Conservation (phyloP, 2,888 invertebrate genomes). For the Sthenelais limicola region DNA sequence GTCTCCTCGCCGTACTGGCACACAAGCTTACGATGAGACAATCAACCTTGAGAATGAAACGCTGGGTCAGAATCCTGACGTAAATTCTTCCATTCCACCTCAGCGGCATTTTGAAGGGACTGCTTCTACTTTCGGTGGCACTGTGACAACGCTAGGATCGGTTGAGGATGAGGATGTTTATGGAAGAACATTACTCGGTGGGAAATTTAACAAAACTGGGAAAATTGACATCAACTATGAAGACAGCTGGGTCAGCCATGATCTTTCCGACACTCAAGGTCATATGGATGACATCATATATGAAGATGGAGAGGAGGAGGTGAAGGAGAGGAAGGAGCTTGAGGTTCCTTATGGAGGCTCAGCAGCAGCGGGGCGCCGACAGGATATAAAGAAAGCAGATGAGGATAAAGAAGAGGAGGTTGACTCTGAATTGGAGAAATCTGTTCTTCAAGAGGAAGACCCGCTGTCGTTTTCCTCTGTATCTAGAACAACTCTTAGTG, state of each 20-base stretch:
- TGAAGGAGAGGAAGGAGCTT: background rate
- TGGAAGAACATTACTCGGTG: conserved; percentile 19
- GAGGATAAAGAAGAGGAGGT: background rate
- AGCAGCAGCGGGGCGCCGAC: no score
- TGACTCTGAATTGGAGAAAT: conserved; percentile 3
- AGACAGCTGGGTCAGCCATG: conserved; percentile 23
- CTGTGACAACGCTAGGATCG: conserved; percentile 1
- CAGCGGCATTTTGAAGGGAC: no score
- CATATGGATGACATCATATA: background rate
- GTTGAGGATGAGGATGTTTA: conserved; percentile 9
- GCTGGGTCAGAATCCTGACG: no score
- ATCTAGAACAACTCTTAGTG: conserved; percentile 1
- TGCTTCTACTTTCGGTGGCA: conserved; percentile 5
- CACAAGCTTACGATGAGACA: no score
- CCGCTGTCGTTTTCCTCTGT: conserved; percentile 21
- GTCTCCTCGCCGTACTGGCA: conserved; percentile 13
- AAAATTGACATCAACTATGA: conserved; percentile 20
- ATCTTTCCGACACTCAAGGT: background rate
- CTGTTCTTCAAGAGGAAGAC: conserved; percentile 1
- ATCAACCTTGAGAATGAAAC: no score
- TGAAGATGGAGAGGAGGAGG: background rate
- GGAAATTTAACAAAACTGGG: conserved; percentile 5
- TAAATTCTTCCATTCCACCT: no score
- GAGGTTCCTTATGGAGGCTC: background rate
- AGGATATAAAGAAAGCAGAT: no score